Base-by-base conservation (phyloP, 2,797 vertebrate genomes). In the Microctenopoma lineatum region DNA sequence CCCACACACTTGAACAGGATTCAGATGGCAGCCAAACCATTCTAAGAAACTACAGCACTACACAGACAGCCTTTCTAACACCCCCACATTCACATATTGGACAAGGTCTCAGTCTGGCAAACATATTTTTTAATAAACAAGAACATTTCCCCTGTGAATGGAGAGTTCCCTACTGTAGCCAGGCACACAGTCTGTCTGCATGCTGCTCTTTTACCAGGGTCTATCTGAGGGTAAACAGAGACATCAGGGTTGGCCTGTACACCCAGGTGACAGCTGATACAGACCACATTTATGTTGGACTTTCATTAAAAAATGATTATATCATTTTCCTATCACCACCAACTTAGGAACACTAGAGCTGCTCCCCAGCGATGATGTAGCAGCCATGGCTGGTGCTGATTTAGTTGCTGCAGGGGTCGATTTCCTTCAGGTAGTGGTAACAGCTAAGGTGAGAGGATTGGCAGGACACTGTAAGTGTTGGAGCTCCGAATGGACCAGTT, bases 21-120 rank as follows among this genome's bases (percentile, higher is more conserved):
- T 60, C 50, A 58, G 52, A 60, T 77, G 66, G 56, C 59, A 62
- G 25, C 34, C 32, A 16, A 51, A 47, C 45, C 55, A 42, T 58
- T 70, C 63, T 50, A 68, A 59, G 15, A 48, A 59, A 64, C n/a
- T 34, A 27, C 46, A 66, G 15, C 7, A 26, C 46, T 16, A 52
- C 47, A 55, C 39, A 34, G 55, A 59, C n/a, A 59, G 34, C 18
- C 42, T 48, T 13, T 73, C 38, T 66, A 2, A 27, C 55, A 7
- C 56, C 18, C 26, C 27, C 61, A 7, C 55, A 44, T n/a, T 47
- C 51, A 68, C 66, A 73, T 47, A 72, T 59, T 63, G 68, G 44
- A 42, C 61, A 51, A 65, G 50, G 9, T 74, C 66, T 45, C 39
- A 47, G 51, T 59, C 39, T 44, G 59, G 42, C 64, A 66, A 42